A percentile compares a stretch with the other conserved stretches of the same genome.
These are phyloP conservation scores for Brachionus koreanus DNA, from an alignment of 1,140 invertebrate species.

Conservation along the genomic window DNA sequence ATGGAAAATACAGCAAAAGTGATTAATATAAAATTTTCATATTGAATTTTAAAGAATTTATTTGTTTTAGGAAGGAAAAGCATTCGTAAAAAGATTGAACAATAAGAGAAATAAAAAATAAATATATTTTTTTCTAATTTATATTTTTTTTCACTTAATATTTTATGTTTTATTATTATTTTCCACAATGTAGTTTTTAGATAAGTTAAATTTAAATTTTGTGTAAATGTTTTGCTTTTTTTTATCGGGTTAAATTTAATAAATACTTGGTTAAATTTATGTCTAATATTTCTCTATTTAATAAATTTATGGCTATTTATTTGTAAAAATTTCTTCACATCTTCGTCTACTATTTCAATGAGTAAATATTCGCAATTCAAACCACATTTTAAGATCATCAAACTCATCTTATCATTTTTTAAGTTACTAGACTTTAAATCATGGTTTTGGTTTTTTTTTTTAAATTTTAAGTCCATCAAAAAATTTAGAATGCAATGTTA, in stretches of 20 bases:
- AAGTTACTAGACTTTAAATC: too few species aligned
- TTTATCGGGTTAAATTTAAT: background rate
- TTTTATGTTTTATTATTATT: background rate
- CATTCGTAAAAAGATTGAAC: background rate
- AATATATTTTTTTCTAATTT: background rate
- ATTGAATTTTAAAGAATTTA: background rate
- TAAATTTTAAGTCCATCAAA: too few species aligned
- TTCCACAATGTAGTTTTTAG: background rate
- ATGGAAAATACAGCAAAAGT: conserved; percentile 37
- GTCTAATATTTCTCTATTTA: background rate
- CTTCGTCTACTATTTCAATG: too few species aligned
- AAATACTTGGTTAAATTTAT: background rate
- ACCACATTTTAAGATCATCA: too few species aligned
- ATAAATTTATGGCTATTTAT: too few species aligned
- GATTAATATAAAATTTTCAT: background rate
- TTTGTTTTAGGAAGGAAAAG: background rate
- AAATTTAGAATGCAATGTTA: too few species aligned
- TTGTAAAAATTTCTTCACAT: too few species aligned
- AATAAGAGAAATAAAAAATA: conserved; percentile 4
- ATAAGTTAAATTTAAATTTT: background rate
- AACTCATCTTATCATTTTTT: too few species aligned
- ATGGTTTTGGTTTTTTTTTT: too few species aligned
- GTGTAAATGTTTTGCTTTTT: background rate
- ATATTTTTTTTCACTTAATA: background rate
- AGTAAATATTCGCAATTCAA: too few species aligned